Base-by-base conservation (phyloP, 2,797 vertebrate genomes). In the Serranus cabrilla region DNA sequence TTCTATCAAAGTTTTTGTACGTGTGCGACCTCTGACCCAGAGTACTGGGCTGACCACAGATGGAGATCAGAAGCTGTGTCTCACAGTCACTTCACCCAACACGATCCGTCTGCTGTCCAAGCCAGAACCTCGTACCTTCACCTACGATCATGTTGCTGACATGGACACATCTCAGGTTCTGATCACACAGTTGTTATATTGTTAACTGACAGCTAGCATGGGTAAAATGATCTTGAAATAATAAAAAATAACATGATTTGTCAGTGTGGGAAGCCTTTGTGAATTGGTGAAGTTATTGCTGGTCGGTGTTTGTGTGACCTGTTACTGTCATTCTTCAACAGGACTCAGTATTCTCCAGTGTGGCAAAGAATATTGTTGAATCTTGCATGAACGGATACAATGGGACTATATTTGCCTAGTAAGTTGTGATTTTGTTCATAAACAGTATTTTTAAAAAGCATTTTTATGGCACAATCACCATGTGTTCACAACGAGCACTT, bases 351-450 rank as follows among this genome's bases (percentile, higher is more conserved):
- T 99, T 99, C 89, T 96, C 96, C 73, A 94, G 85, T 40, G 97
- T 98, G 84, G 97, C 96, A 70, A 98, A 97, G 94, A 96, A 94
- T 87, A 98, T 99, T 56, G 96, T 99, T 79, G 97, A 99, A 82
- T 99, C 97, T 17, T 99, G 97, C 77, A 96, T 99, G 93, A 98
- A 96, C 61, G 98, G 98, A 73, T 99, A 99, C 86, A 99, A 99
- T 18, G 98, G 98, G 21, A 99, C 98, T 70, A 98, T 99, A 91
- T 99, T 99, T 95, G 98, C 98, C 27, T 99, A 99, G 98, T 99
- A 96, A 97, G 98, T 96, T 40, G 8, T 56, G 1, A 71, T 77
- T 9, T 68, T 76, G 0, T 63, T 59, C 54, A 17, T 49, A 3
- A 51, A 40, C 11, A 7, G 13, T 66, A 46, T 54, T n/a, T n/a